Conservation (phyloP, 2,113 vertebrate genomes). For the Pogonocichla stellata region DNA sequence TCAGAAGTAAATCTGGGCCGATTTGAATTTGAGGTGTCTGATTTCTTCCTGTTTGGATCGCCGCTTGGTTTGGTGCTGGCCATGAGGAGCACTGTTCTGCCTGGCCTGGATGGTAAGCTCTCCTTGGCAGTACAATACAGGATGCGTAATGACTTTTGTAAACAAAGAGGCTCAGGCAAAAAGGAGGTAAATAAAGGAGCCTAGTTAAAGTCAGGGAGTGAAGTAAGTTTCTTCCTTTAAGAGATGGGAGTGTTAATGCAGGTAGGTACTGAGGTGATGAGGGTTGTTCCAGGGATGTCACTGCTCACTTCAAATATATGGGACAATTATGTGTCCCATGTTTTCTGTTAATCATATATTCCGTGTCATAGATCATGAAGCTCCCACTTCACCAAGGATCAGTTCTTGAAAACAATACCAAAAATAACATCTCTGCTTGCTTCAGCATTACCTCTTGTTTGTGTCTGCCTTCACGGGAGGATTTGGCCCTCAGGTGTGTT, state of each 20-base stretch:
- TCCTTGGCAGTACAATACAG: not conserved
- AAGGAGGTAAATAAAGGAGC: not conserved
- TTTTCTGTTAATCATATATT: not conserved
- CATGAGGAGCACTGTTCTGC: constrained; percentile 93
- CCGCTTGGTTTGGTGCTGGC: constrained; percentile 93
- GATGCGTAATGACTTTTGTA: not conserved
- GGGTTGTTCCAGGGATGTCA: not conserved
- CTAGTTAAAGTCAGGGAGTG: not conserved
- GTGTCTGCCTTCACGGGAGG: not conserved
- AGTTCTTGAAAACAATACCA: not conserved
- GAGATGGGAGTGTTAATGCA: not conserved
- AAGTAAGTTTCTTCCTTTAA: not conserved
- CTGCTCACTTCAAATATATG: not conserved
- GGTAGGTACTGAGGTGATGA: not conserved
- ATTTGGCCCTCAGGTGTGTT: not conserved
- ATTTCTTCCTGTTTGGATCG: constrained; percentile 95
- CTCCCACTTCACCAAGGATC: not conserved
- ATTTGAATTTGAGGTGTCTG: constrained; percentile 94
- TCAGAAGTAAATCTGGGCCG: constrained; percentile 81
- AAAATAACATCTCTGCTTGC: not conserved
- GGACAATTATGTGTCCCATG: not conserved
- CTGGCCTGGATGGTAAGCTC: constrained; percentile 85
- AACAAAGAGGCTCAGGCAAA: not conserved
- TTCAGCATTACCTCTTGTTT: not conserved
- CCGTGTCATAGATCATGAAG: not conserved